Conservation (phyloP, 2,113 vertebrate genomes). For the Emydura subglobosa region DNA sequence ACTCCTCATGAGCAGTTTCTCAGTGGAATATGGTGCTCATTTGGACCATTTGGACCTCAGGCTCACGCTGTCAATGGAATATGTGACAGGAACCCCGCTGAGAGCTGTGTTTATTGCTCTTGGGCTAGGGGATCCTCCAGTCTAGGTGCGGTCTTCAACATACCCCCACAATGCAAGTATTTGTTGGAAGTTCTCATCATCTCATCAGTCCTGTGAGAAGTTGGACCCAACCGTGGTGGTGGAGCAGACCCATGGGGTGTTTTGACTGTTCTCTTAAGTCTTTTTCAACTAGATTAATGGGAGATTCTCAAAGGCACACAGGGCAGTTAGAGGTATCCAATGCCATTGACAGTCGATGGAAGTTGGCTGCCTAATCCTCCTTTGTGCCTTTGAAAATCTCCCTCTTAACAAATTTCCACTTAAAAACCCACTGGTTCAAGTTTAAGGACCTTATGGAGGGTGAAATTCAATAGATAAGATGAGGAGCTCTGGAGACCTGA, state of each 20-base stretch:
- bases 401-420: neutral
- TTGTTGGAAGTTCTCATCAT: neutral
- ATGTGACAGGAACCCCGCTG: neutral
- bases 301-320: neutral
- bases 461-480: slow-evolving; percentile 20
- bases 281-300: neutral
- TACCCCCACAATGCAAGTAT: neutral
- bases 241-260: neutral
- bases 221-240: neutral
- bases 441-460: neutral
- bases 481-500: fast-evolving
- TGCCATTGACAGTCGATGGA: neutral
- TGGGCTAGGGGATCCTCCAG: neutral
- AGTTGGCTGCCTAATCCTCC: neutral
- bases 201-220: fast-evolving
- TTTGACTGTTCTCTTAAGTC: neutral
- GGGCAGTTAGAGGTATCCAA: too few relatives aligned
- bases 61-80: fast-evolving
- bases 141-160: neutral
- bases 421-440: neutral
- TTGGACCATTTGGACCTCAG: neutral
- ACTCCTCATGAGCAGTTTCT: neutral
- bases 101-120: neutral
- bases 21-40: neutral
- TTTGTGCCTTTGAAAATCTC: neutral